Evolutionary conservation across 2,888 invertebrate species (phyloP).

Genomic region (Acanthopleura granulata): DNA sequence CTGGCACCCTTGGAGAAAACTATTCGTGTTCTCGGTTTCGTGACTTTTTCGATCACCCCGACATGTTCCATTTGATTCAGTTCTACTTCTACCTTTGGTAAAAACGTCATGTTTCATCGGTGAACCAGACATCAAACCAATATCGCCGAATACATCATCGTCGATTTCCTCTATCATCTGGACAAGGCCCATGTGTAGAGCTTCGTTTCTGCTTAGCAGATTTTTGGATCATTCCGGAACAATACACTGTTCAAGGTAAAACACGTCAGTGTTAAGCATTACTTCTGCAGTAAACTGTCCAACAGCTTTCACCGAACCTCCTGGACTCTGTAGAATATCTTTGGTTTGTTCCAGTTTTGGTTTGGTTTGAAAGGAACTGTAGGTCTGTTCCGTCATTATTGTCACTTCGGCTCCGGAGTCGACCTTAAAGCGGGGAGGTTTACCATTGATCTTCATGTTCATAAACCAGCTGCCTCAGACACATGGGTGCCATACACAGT

Average conservation of each 20-base stretch:
- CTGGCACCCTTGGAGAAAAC: slow-evolving; percentile 32
- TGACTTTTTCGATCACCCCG: slow-evolving; percentile 30
- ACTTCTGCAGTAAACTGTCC: slow-evolving; percentile 10
- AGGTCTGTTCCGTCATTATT: no score
- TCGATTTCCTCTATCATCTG: slow-evolving; percentile 12
- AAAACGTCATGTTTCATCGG: slow-evolving; percentile 24
- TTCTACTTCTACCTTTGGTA: slow-evolving; percentile 29
- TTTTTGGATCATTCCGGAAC: not conserved
- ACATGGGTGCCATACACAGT: slow-evolving; percentile 17
- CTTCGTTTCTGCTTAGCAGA: slow-evolving; percentile 19
- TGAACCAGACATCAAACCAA: slow-evolving; percentile 17
- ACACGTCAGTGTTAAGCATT: not conserved
- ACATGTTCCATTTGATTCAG: slow-evolving; percentile 29
- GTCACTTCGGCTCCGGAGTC: no score
- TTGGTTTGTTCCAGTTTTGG: not conserved
- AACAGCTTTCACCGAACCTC: not conserved
- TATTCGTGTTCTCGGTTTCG: slow-evolving; percentile 35
- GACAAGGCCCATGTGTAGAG: slow-evolving; percentile 18
- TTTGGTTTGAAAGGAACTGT: not conserved
- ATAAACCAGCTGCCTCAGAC: slow-evolving; percentile 12
- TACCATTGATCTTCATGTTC: slow-evolving; percentile 13
- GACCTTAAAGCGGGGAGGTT: no score
- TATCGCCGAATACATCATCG: slow-evolving; percentile 17
- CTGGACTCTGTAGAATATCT: slow-evolving; percentile 9
- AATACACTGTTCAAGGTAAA: not conserved